Conservation (phyloP, 2,888 invertebrate species). For the Nomada ruficornis region DNA sequence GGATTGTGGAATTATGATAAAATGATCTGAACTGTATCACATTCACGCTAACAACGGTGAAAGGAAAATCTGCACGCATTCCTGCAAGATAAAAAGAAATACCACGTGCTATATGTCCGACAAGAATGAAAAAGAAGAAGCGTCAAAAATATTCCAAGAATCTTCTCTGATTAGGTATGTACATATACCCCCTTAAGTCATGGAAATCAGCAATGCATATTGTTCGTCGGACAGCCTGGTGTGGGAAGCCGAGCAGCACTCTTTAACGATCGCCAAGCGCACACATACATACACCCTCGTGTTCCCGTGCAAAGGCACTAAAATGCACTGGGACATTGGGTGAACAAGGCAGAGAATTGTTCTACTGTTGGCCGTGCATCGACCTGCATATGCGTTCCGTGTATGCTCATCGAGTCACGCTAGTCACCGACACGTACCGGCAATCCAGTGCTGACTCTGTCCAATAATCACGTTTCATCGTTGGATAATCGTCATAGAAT, state of each 20-base stretch:
- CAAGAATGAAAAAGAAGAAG: not conserved
- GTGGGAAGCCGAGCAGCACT: conserved; percentile 62
- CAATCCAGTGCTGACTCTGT: conserved; percentile 47
- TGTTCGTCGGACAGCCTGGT: conserved; percentile 38
- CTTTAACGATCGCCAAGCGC: conserved; percentile 65
- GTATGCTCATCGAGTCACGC: conserved; percentile 35
- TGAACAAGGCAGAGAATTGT: conserved; percentile 30
- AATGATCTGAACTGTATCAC: too few relatives aligned
- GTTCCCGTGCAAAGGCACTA: conserved; percentile 57
- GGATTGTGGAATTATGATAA: too few relatives aligned
- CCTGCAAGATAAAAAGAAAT: too few relatives aligned
- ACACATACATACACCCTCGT: not conserved
- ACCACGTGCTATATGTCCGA: too few relatives aligned
- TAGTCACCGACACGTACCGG: conserved; percentile 54
- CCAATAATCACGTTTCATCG: conserved; percentile 60
- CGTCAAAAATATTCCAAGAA: not conserved
- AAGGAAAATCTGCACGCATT: too few relatives aligned
- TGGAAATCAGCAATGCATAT: conserved; percentile 28
- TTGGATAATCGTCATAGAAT: conserved; percentile 56
- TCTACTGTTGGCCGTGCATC: conserved; percentile 22
- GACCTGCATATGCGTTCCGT: conserved; percentile 43
- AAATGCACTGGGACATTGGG: conserved; percentile 51
- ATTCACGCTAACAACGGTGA: too few relatives aligned
- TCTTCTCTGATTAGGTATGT: not conserved
- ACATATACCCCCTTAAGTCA: not conserved